Evolutionary conservation across 2,797 vertebrate genomes (phyloP).

Genomic region (Meriones psammophilus): DNA sequence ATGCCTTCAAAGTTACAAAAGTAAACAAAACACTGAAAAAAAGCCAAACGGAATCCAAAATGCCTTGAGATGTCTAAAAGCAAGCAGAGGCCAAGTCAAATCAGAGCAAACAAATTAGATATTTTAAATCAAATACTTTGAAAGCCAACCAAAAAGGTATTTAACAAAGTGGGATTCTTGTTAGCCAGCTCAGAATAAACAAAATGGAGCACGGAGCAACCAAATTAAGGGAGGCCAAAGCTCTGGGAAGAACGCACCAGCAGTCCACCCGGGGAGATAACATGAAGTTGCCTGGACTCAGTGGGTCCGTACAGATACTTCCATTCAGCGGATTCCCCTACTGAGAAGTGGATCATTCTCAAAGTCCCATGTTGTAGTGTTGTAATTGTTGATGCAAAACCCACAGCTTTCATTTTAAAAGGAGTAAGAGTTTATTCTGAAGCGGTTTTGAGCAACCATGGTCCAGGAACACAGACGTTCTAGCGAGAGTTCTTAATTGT

Average conservation of each 20-base stretch:
- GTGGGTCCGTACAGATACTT: neutral
- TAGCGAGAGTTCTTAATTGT: neutral
- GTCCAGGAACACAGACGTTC: neutral
- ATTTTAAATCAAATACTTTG: neutral
- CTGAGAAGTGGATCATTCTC: neutral
- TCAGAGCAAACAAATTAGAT: neutral
- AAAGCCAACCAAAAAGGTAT: neutral
- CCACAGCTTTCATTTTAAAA: neutral
- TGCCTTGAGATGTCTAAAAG: too few relatives aligned
- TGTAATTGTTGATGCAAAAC: neutral
- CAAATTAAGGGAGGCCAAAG: neutral
- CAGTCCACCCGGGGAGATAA: neutral
- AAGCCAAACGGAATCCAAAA: neutral
- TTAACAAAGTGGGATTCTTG: neutral
- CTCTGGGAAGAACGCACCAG: neutral
- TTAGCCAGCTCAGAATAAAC: neutral
- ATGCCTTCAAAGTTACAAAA: neutral
- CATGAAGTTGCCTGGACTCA: too few relatives aligned
- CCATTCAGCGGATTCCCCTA: neutral
- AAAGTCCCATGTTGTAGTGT: neutral
- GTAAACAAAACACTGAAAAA: neutral
- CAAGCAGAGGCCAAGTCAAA: neutral
- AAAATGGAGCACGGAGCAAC: neutral
- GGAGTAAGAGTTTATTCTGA: neutral
- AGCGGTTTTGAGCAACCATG: neutral